These are phyloP conservation scores for Cyanistes caeruleus DNA, from an alignment of 2,113 vertebrate species.

Conservation along the genomic window DNA sequence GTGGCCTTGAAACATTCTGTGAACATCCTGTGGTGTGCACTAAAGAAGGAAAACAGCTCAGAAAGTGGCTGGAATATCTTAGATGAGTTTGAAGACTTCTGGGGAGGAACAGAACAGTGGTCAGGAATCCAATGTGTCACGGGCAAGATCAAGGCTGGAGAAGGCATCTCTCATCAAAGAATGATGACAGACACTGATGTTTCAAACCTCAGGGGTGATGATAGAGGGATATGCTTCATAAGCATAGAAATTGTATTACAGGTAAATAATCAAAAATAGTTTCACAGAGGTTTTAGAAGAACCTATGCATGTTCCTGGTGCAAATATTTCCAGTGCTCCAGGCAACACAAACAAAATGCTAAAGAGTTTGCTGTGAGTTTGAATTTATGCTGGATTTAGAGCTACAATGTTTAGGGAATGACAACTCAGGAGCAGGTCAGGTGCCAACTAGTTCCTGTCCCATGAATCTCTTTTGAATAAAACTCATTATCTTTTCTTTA, in stretches of 20 bases:
- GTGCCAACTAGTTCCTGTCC: rapidly evolving
- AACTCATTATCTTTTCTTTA: background rate
- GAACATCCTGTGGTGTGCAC: rapidly evolving
- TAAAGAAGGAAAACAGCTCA: background rate
- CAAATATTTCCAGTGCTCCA: background rate
- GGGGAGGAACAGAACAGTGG: background rate
- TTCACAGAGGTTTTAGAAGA: background rate
- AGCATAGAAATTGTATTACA: background rate
- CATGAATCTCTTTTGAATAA: background rate
- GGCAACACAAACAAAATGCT: background rate
- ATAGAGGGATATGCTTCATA: background rate
- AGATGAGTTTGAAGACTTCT: background rate
- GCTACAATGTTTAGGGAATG: background rate
- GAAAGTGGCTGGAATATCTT: background rate
- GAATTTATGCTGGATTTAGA: background rate
- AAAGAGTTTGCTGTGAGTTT: background rate
- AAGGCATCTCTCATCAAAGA: background rate
- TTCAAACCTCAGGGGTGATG: rapidly evolving
- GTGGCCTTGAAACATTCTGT: background rate
- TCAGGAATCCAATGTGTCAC: rapidly evolving
- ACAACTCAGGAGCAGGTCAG: background rate
- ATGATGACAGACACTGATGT: background rate
- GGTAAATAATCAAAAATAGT: background rate
- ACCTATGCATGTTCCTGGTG: rapidly evolving
- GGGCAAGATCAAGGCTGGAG: background rate